Percentiles rank a stretch among this genome's conserved stretches.
These are phyloP conservation scores for Cenopis cana DNA, from an alignment of 2,888 invertebrate species.

Conservation along the genomic window DNA sequence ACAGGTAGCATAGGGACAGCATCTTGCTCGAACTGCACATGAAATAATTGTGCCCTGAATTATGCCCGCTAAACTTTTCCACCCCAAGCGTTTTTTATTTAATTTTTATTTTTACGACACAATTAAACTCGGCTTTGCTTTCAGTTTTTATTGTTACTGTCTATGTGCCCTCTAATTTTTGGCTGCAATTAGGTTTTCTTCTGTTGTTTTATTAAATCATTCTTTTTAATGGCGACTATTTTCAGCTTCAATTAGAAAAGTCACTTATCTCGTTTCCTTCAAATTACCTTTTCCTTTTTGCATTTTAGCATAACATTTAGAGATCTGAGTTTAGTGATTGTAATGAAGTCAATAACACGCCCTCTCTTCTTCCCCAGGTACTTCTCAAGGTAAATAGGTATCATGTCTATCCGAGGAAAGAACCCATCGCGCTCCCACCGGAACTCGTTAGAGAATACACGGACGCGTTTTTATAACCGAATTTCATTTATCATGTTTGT, in stretches of 20 bases:
- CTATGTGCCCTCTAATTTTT: constrained; percentile 83
- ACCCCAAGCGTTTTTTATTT: constrained; percentile 82
- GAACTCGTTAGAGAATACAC: constrained; percentile 80
- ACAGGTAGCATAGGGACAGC: constrained; percentile 72
- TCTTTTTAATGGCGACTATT: constrained; percentile 73
- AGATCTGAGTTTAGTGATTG: constrained; percentile 38
- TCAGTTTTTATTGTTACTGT: constrained; percentile 83
- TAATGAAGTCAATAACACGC: constrained; percentile 70
- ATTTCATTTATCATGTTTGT: constrained; percentile 84
- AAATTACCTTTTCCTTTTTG: constrained; percentile 13
- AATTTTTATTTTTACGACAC: constrained; percentile 85
- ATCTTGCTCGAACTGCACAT: constrained; percentile 64
- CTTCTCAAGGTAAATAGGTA: constrained; percentile 85
- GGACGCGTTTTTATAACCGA: constrained; percentile 80
- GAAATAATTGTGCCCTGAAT: constrained; percentile 79
- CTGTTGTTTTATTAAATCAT: constrained; percentile 78
- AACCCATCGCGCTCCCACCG: constrained; percentile 76
- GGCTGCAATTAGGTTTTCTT: constrained; percentile 79
- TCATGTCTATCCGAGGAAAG: constrained; percentile 79
- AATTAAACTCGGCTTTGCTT: constrained; percentile 84
- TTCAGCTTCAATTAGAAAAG: constrained; percentile 48
- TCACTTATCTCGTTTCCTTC: constrained; percentile 23
- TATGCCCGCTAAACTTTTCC: constrained; percentile 78
- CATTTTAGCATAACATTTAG: constrained; percentile 22
- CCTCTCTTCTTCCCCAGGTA: constrained; percentile 84